Percentiles rank a stretch among this genome's conserved stretches.
phyloP scores from a whole-genome alignment of 2,797 vertebrate species.

The Phataginus tricuspis region DNA sequence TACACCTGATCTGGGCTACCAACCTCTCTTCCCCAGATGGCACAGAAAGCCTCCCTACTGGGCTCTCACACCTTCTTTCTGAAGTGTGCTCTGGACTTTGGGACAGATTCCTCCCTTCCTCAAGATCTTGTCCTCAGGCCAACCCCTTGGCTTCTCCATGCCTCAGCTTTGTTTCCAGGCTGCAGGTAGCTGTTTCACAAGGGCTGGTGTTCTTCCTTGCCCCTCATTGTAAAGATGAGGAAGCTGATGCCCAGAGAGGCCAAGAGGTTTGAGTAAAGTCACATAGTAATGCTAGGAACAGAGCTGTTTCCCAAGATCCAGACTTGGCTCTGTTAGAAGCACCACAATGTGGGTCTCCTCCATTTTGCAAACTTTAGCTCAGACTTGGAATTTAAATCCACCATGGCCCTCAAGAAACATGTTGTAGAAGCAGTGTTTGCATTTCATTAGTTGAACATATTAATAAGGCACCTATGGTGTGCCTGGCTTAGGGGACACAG shows the following conservation, averaged over 20 bases:
- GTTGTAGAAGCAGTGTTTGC: neutral
- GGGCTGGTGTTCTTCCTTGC: neutral
- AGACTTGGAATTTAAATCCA: neutral
- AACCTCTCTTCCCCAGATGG: neutral
- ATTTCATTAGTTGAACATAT: neutral
- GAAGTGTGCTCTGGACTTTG: neutral
- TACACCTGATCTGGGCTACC: neutral
- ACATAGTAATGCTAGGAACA: neutral
- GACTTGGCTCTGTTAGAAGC: neutral
- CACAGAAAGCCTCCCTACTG: too few species aligned
- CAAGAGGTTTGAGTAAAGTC: neutral
- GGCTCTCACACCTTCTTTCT: neutral
- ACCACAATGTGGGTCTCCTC: neutral
- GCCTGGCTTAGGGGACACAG: neutral
- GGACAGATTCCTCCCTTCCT: neutral
- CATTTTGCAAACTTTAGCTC: neutral
- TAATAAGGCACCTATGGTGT: neutral
- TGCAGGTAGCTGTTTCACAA: neutral
- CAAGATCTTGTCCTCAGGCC: neutral
- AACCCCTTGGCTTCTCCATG: neutral
- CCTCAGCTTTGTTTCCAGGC: neutral
- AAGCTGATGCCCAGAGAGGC: neutral
- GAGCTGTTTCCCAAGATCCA: neutral
- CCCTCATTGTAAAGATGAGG: neutral
- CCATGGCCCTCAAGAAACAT: neutral